Base-by-base conservation (phyloP, 2,797 vertebrate species). In the Halcyon smyrnensis region DNA sequence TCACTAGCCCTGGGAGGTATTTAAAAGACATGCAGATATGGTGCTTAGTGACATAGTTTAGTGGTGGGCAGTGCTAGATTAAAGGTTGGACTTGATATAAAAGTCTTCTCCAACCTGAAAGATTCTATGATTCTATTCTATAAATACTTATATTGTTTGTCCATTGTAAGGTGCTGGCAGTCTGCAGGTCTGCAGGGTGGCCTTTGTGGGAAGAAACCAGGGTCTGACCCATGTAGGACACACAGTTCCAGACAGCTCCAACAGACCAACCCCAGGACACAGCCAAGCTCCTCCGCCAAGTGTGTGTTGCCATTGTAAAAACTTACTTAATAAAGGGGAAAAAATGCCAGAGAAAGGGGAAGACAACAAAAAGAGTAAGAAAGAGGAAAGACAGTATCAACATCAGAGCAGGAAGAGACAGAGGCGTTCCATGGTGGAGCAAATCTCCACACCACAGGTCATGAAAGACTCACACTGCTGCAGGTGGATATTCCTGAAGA, bases 181-280 rank as follows among this genome's bases (percentile, higher is more conserved):
- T 0, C 0, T 50, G 5, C 12, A 37, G 16, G 2, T 39, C 6
- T 41, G 48, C 19, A 37, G 27, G 5, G 4, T 59, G 30, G 15
- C 16, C 8, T 45, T 28, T 68, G 12, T 18, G 21, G 30, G 25
- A 76, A 65, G 20, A 51, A 7, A 28, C 2, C 2, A 23, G 12
- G 11, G 54, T 3, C 10, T 67, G 7, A 3, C 20, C 8, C 11
- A 46, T 16, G 11, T 8, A 24, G 51, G 17, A 60, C 51, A 53
- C 21, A 1, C 2, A 25, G 23, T 59, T 83, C 30, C n/a, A 68
- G 11, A 4, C 6, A 1, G 7, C 15, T 37, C 21, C 12, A 50
- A 2, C 5, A 28, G 15, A 71, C 34, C 0, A 1, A 36, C 3
- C 7, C 51, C 3, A 79, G 28, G 21, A 70, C 9, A 17, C 8